A percentile compares a stretch with the other conserved stretches of the same genome.
Evolutionary conservation across 2,113 vertebrate species (phyloP).

Genomic region (Periophthalmodon schlosseri): DNA sequence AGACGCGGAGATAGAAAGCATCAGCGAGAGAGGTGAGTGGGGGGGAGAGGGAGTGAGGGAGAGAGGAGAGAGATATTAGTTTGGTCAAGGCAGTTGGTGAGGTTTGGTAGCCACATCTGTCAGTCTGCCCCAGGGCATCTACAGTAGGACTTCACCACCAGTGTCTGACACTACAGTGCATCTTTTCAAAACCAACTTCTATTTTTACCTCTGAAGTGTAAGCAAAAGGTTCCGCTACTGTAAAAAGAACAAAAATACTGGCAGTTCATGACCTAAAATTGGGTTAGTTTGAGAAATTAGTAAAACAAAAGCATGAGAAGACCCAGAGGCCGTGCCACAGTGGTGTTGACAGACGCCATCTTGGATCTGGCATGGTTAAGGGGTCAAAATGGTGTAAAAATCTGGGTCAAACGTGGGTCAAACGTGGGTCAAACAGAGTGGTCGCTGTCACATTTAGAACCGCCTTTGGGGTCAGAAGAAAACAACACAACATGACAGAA

Average conservation of each 20-base stretch:
- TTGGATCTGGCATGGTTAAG: neutral
- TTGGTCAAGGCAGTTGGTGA: too few species aligned
- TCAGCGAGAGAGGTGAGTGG: slow-evolving; percentile 93
- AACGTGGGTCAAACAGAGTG: neutral
- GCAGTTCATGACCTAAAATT: neutral
- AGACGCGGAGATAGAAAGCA: slow-evolving; percentile 95
- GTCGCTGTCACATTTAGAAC: neutral
- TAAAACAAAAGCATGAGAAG: neutral
- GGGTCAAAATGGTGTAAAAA: neutral
- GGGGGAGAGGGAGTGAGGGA: too few species aligned
- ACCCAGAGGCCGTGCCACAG: neutral
- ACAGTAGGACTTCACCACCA: too few species aligned
- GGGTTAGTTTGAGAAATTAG: neutral
- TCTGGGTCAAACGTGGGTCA: neutral
- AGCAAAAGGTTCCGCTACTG: neutral
- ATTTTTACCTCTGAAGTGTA: neutral
- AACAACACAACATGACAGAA: neutral
- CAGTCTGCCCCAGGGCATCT: too few species aligned
- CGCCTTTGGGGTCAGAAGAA: neutral
- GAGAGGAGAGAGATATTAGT: too few species aligned
- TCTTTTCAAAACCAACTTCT: neutral
- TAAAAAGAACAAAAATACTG: neutral
- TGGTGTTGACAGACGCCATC: neutral
- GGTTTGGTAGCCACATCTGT: too few species aligned
- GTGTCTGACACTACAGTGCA: too few species aligned